Evolutionary conservation across 2,113 vertebrate genomes (phyloP), one percentile per base, ranked within the genome.

Genomic region (Acrocephalus kingi): DNA sequence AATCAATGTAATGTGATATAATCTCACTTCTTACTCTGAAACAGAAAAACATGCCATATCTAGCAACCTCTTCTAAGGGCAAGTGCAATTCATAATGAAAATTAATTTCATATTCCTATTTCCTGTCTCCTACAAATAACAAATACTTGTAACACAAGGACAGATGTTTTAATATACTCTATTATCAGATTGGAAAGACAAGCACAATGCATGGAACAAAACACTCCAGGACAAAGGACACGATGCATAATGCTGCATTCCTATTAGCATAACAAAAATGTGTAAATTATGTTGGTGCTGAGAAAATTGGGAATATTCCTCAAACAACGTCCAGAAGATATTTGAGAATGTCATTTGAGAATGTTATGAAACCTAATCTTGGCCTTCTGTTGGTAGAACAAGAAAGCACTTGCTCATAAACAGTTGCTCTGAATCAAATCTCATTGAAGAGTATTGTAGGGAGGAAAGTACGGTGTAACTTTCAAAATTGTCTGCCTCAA

Each of bases 141-240:
- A 96, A 97, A 95, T 94, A n/a, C 83, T 92, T 96, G 87, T 93
- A 93, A 90, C 89, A 87, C 81, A 89, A 96, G 92, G 86, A 94
- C 87, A 92, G 86, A 94, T 94, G 48, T 87, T 78, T 92, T 96
- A 96, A 95, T 97, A 94, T 90, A 89, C 71, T 90, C 37, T 81
- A 30, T 46, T 63, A 84, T 92, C 89, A 96, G 89, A 95, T 92
- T 90, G 81, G 81, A 82, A 95, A 94, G 76, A 86, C 19, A 41
- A 86, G 58, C 62, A 94, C 87, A 96, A 67, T 39, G 72, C 67
- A 81, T 64, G 33, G 58, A 95, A 96, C 37, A 91, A 92, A 94
- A 84, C 41, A 67, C 43, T 51, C 8, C 5, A 10, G 54, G 71
- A 88, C 74, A 93, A 95, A 94, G 45, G 73, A 86, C 63, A 58